phyloP scores from a whole-genome alignment of 2,888 invertebrate species.

The Amblyjoppa fuscipennis region DNA sequence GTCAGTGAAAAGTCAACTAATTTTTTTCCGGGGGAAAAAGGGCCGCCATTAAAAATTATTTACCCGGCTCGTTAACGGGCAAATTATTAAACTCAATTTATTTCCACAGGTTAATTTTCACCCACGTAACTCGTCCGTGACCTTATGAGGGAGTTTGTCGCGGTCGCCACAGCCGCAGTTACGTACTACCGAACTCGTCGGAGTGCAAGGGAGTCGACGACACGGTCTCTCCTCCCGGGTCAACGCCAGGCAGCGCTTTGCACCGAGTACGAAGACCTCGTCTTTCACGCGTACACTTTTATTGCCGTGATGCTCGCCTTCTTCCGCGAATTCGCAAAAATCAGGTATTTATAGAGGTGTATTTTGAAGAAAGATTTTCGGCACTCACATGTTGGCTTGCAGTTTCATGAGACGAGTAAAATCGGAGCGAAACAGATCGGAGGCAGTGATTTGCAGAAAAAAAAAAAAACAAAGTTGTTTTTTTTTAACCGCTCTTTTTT shows the following conservation, averaged over 20 bases:
- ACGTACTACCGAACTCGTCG: neutral
- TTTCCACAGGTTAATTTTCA: neutral
- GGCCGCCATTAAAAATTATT: too few species aligned
- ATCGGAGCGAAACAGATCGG: neutral
- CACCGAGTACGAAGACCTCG: neutral
- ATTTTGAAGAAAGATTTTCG: neutral
- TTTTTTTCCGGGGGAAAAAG: too few species aligned
- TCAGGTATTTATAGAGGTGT: neutral
- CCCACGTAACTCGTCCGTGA: constrained; percentile 37
- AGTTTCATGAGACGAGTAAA: neutral
- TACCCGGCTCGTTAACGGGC: too few species aligned
- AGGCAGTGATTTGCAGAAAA: constrained; percentile 7
- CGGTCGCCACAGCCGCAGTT: neutral
- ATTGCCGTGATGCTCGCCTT: neutral
- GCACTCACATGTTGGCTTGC: neutral
- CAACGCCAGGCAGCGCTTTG: neutral
- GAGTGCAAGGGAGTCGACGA: neutral
- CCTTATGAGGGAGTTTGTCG: neutral
- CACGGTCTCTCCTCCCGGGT: neutral
- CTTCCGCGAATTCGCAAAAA: neutral
- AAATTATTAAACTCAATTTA: neutral
- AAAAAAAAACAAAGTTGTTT: neutral
- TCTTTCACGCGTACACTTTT: neutral
- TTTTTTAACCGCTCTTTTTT: neutral
- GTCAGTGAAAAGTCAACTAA: too few species aligned